Conservation (phyloP, 2,888 invertebrate genomes). For the Lottia gigantea region DNA sequence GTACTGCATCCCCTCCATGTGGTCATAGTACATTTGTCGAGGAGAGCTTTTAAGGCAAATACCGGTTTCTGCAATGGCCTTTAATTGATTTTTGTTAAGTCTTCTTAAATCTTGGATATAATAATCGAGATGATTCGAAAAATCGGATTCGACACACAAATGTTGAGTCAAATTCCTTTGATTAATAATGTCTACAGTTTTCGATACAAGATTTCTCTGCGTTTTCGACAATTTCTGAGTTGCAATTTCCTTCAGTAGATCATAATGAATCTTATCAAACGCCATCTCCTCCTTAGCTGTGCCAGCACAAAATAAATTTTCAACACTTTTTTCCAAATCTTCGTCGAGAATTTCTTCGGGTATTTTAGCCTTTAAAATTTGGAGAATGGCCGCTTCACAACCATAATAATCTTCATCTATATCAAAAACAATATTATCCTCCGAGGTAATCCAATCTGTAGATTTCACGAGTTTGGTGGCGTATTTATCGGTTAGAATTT, state of each 20-base stretch:
- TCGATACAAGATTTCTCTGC: neutral
- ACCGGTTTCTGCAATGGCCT: neutral
- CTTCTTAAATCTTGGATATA: neutral
- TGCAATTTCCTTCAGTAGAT: neutral
- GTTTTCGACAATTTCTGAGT: neutral
- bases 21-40: neutral
- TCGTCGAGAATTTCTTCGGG: neutral
- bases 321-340: neutral
- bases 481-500: neutral
- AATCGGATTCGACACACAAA: neutral
- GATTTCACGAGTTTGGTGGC: neutral
- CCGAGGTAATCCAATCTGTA: neutral
- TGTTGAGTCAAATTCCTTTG: neutral
- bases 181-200: neutral
- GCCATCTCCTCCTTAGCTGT: neutral
- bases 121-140: neutral
- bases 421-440: neutral
- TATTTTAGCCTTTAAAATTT: neutral
- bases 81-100: neutral
- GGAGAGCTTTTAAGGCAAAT: neutral
- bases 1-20: neutral
- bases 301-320: neutral
- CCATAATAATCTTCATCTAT: constrained; percentile 7
- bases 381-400: neutral
- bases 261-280: constrained; percentile 1